phyloP scores from a whole-genome alignment of 1,140 invertebrate species.

The Rhopalosiphum padi region DNA sequence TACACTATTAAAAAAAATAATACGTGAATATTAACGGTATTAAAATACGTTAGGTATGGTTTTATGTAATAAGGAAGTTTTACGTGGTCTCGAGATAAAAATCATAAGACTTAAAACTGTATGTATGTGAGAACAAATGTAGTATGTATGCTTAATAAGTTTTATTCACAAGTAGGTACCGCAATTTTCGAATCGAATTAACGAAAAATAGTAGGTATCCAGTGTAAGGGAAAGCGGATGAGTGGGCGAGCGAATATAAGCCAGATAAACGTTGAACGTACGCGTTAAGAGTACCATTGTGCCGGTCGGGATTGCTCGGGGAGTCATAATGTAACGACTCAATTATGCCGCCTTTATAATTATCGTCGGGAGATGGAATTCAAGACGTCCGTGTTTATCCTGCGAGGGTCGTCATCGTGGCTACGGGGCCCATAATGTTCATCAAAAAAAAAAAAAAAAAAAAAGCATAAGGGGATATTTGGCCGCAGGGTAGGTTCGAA shows the following conservation, averaged over 20 bases:
- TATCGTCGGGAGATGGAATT: conserved; percentile 1
- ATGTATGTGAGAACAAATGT: background rate
- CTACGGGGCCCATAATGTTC: background rate
- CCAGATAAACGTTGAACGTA: background rate
- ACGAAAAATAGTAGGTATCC: background rate
- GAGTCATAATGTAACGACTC: conserved; percentile 46
- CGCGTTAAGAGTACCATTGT: background rate
- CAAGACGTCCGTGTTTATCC: conserved; percentile 46
- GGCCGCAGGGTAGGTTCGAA: conserved; percentile 34
- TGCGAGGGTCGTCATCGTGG: conserved; percentile 24
- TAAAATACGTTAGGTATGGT: background rate
- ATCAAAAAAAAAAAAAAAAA: background rate
- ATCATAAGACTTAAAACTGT: background rate
- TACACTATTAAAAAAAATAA: background rate
- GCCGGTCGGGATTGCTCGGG: conserved; percentile 19
- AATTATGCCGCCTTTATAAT: conserved; percentile 53
- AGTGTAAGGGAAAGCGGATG: background rate
- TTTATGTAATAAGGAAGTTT: background rate
- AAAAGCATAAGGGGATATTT: conserved; percentile 8
- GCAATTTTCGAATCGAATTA: background rate
- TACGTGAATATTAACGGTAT: background rate
- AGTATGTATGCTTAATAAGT: background rate
- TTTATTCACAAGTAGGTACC: background rate
- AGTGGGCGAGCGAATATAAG: background rate
- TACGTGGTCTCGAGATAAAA: background rate